phyloP scores from a whole-genome alignment of 2,797 vertebrate species.

The Eulemur coronatus region DNA sequence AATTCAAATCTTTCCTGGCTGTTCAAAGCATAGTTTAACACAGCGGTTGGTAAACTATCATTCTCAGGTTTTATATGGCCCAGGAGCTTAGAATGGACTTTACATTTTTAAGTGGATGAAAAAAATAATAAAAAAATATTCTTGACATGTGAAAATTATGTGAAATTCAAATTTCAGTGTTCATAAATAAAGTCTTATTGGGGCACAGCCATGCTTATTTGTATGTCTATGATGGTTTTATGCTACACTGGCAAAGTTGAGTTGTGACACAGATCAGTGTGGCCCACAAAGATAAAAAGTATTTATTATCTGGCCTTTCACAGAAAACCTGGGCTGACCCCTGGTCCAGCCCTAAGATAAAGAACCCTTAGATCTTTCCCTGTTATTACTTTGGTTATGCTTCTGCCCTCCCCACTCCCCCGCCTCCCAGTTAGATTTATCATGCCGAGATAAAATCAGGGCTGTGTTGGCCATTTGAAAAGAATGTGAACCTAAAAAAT shows the following conservation, averaged over 20 bases:
- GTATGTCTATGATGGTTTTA: neutral
- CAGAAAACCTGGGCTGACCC: neutral
- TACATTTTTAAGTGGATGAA: neutral
- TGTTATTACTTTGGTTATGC: neutral
- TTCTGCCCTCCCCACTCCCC: neutral
- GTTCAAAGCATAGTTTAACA: neutral
- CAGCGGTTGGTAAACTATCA: neutral
- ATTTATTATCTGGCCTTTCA: neutral
- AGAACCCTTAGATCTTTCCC: neutral
- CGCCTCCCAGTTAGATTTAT: neutral
- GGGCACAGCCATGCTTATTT: neutral
- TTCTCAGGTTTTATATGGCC: neutral
- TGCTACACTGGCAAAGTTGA: neutral
- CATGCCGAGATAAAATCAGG: neutral
- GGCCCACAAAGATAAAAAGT: neutral
- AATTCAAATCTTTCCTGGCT: neutral
- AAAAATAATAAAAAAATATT: neutral
- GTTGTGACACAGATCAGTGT: neutral
- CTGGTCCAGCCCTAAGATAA: neutral
- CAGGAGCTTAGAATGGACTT: neutral
- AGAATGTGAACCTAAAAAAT: neutral
- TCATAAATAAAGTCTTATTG: neutral
- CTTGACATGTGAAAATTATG: neutral
- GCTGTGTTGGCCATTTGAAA: neutral
- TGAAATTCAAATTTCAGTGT: neutral